These are phyloP conservation scores for Metridium senile DNA, from an alignment of 92 coral and sea anemone genomes.

Conservation along the genomic window DNA sequence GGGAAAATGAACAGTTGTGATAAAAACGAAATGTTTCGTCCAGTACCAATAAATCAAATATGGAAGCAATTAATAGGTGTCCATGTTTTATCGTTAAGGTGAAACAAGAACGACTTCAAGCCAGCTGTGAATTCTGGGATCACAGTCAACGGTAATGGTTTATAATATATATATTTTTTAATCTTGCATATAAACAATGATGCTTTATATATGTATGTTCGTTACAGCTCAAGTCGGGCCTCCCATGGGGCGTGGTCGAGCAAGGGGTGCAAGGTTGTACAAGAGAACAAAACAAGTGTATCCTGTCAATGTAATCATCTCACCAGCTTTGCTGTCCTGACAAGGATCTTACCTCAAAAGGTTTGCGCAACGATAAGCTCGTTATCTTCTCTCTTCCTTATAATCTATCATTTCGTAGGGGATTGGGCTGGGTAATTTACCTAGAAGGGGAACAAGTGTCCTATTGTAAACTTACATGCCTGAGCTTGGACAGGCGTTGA, in stretches of 20 bases:
- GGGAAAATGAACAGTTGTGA: too few species aligned
- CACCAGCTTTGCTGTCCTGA: constrained; percentile 68
- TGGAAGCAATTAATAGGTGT: too few species aligned
- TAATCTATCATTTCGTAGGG: too few species aligned
- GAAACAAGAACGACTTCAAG: background rate
- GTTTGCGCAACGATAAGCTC: background rate
- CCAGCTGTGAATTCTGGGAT: constrained; percentile 38
- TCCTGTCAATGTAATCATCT: constrained; percentile 57
- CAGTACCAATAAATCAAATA: too few species aligned
- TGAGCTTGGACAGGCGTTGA: too few species aligned
- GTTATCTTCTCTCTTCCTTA: background rate
- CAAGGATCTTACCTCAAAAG: constrained; percentile 25
- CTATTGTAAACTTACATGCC: too few species aligned
- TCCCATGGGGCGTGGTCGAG: constrained; percentile 54
- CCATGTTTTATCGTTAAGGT: background rate
- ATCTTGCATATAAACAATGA: background rate
- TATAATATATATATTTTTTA: too few species aligned
- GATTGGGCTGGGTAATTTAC: too few species aligned
- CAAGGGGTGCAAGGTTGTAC: constrained; percentile 43
- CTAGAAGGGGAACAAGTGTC: too few species aligned
- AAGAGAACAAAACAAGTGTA: constrained; percentile 34
- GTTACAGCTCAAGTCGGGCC: background rate
- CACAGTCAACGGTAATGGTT: background rate
- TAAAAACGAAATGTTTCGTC: too few species aligned
- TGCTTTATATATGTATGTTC: background rate